Evolutionary conservation across 2,113 vertebrate species (phyloP).

Genomic region (Meriones unguiculatus): DNA sequence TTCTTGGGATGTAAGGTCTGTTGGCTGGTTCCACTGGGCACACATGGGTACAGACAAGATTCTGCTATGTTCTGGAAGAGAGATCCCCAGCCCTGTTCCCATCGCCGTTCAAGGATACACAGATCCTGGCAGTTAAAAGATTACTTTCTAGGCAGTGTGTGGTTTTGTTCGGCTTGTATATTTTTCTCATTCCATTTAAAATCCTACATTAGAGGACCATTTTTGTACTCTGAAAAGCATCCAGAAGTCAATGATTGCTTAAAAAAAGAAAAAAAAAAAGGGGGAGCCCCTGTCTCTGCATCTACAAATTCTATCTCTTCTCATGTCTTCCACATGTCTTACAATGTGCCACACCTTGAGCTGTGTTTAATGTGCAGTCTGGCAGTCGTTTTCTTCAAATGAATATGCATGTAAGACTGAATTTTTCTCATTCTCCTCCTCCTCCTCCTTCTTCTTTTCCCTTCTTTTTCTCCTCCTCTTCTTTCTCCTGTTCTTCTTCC

Average conservation of each 20-base stretch:
- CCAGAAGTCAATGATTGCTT: not conserved
- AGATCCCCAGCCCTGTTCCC: too few relatives aligned
- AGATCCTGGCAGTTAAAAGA: not conserved
- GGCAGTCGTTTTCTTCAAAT: not conserved
- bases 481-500: too few relatives aligned
- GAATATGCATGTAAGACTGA: not conserved
- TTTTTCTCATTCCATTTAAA: not conserved
- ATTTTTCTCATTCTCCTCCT: not conserved
- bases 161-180: not conserved
- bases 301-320: not conserved
- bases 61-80: not conserved
- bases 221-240: not conserved
- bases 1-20: not conserved
- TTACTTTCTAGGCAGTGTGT: not conserved
- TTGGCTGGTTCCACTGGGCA: fast-evolving
- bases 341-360: fast-evolving
- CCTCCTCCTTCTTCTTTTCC: too few relatives aligned
- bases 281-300: fast-evolving
- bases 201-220: not conserved
- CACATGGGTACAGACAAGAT: not conserved
- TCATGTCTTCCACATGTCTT: not conserved
- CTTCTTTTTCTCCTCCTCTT: not conserved
- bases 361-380: not conserved
- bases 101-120: not conserved
- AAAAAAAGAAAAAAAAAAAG: not conserved